These are phyloP conservation scores for Ennomos erosarius DNA, from an alignment of 2,888 invertebrate genomes.

Conservation along the genomic window DNA sequence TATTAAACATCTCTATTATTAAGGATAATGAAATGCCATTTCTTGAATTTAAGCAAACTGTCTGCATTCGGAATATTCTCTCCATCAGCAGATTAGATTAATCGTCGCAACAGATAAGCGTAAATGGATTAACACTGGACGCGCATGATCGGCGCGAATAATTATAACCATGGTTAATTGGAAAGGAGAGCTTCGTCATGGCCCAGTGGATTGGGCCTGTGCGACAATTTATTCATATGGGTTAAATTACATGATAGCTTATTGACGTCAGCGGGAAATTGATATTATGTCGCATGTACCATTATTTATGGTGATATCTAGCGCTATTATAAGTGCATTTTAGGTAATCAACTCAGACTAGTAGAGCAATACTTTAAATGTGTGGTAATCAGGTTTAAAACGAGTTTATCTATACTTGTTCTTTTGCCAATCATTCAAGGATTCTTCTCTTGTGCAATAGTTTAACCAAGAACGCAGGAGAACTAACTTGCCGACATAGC, in stretches of 20 bases:
- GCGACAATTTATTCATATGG: not conserved
- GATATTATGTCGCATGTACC: constrained; percentile 2
- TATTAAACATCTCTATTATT: too few species aligned
- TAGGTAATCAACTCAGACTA: too few species aligned
- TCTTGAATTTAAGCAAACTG: not conserved
- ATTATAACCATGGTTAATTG: constrained; percentile 35
- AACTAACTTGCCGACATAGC: too few species aligned
- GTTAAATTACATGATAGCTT: constrained; percentile 11
- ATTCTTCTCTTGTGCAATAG: too few species aligned
- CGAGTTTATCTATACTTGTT: too few species aligned
- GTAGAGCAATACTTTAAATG: too few species aligned
- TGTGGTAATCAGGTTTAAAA: too few species aligned
- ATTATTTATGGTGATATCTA: too few species aligned
- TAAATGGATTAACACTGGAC: constrained; percentile 32
- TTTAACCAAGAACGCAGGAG: too few species aligned
- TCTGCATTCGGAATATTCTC: not conserved
- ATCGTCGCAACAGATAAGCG: constrained; percentile 10
- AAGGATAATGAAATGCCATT: not conserved
- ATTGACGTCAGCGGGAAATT: constrained; percentile 15
- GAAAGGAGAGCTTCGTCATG: constrained; percentile 25
- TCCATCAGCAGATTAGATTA: not conserved
- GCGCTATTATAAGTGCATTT: too few species aligned
- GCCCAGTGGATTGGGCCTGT: constrained; percentile 5
- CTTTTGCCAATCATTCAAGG: too few species aligned
- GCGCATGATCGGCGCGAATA: constrained; percentile 41